Base-by-base conservation (phyloP, 2,888 invertebrate species). In the Abrostola tripartita region DNA sequence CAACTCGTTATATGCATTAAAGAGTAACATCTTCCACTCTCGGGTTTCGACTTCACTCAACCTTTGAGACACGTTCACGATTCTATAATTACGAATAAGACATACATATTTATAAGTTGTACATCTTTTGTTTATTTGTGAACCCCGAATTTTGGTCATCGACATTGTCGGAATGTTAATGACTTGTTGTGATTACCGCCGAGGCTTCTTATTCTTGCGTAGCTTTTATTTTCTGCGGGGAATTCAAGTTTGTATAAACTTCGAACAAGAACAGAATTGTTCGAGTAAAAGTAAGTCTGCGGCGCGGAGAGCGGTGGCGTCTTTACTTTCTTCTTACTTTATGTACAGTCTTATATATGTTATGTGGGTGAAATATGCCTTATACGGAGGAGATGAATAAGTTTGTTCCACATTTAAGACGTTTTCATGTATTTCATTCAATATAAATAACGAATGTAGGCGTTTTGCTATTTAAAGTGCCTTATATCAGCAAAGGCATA, bases 1-100 rank as follows among this genome's bases (percentile, higher is more conserved):
- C 90, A 86, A 84, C 87, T 90, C 87, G 88, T 89, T 90, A 89
- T 83, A 80, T 88, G 87, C 86, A 85, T 88, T 87, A 84, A 82
- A 80, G 73, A 76, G 85, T 65, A 65, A 59, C 66, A 82, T 89
- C 89, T 88, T 85, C 56, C 24, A 63, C 63, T 74, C 61, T 62
- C 58, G 59, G 57, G 74, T 78, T 75, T 73, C 70, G 62, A 73
- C 81, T 79, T 79, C 78, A 80, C 74, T 74, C 8, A 60, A 53
- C 44, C 60, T 71, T 68, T 56, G 67, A 74, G 66, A 67, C 51
- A 67, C 58, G 64, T 60, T 63, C 65, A 74, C 68, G 74, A 68
- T 59, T 66, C 63, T 56, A 58, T 71, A 44, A 77, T 66, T 76
- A 73, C 51, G 53, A 58, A 64, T 40, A 50, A 49, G n/a, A 8